phyloP scores from a whole-genome alignment of 30 jellyfish, hydroid and myxozoan species.

The Sanderia malayensis region DNA sequence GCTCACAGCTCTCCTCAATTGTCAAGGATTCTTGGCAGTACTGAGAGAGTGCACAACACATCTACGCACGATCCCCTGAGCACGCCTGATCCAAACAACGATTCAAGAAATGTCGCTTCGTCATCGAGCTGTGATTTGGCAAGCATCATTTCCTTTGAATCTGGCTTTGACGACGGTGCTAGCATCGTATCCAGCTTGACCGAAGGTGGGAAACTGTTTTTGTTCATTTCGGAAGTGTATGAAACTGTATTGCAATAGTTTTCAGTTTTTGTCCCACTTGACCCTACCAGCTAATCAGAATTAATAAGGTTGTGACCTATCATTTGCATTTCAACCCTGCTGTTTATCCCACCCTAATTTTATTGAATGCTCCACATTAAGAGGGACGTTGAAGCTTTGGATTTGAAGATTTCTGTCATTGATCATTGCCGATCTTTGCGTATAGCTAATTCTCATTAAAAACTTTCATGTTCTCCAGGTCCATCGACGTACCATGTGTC shows the following conservation, averaged over 20 bases:
- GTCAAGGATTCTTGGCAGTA: constrained; percentile 47
- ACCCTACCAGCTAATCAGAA: too few relatives aligned
- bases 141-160: constrained; percentile 88
- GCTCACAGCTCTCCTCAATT: constrained; percentile 55
- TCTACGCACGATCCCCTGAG: constrained; percentile 39
- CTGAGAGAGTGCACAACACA: constrained; percentile 32
- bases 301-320: too few relatives aligned
- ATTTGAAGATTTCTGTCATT: too few relatives aligned
- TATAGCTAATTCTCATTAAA: too few relatives aligned
- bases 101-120: constrained; percentile 53
- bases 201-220: constrained; percentile 87
- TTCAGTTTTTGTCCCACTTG: too few relatives aligned
- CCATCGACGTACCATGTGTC: constrained; percentile 69
- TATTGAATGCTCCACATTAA: too few relatives aligned
- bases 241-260: too few relatives aligned
- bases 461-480: neutral
- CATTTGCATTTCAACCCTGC: too few relatives aligned
- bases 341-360: too few relatives aligned
- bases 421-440: neutral
- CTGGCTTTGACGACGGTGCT: constrained; percentile 98
- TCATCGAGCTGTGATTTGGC: constrained; percentile 88
- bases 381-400: too few relatives aligned
- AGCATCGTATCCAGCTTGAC: constrained; percentile 88
- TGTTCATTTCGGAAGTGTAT: too few relatives aligned
- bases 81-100: constrained; percentile 30